Percentiles rank a stretch among this genome's conserved stretches.
Evolutionary conservation across 2,888 invertebrate species (phyloP).

Genomic region (Blastobasis lacticolella): DNA sequence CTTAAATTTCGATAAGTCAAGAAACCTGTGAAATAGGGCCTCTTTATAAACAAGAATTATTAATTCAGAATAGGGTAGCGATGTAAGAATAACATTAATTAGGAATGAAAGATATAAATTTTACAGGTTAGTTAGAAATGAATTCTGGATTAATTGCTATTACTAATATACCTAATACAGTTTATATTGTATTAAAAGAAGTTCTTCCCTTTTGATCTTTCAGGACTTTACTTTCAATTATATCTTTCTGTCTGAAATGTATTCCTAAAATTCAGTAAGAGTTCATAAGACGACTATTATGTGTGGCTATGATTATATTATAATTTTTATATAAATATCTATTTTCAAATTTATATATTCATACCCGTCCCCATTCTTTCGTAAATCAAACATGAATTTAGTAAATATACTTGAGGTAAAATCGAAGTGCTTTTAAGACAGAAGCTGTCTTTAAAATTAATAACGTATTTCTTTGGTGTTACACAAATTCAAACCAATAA

Average conservation of each 20-base stretch:
- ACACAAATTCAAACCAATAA: too few species aligned
- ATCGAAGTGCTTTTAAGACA: conserved; percentile 64
- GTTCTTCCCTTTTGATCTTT: conserved; percentile 31
- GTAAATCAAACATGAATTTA: conserved; percentile 26
- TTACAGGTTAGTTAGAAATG: conserved; percentile 56
- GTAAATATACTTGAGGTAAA: conserved; percentile 28
- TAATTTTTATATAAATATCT: neutral
- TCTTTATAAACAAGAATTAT: conserved; percentile 22
- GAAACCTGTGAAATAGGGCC: conserved; percentile 18
- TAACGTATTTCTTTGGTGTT: too few species aligned
- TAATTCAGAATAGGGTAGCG: conserved; percentile 31
- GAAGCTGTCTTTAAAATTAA: conserved; percentile 53
- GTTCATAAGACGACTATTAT: conserved; percentile 5
- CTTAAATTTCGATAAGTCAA: neutral
- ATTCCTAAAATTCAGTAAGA: conserved; percentile 12
- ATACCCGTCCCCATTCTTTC: conserved; percentile 49
- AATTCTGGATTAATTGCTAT: conserved; percentile 38
- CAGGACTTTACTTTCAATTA: conserved; percentile 21
- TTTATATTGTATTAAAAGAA: conserved; percentile 18
- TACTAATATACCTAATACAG: conserved; percentile 20
- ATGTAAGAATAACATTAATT: conserved; percentile 29
- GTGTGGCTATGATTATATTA: neutral
- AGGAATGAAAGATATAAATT: conserved; percentile 39
- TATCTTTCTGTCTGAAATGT: conserved; percentile 11
- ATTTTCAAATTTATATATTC: conserved; percentile 14